Evolutionary conservation across 2,797 vertebrate genomes (phyloP).

Genomic region (Chiloscyllium punctatum): DNA sequence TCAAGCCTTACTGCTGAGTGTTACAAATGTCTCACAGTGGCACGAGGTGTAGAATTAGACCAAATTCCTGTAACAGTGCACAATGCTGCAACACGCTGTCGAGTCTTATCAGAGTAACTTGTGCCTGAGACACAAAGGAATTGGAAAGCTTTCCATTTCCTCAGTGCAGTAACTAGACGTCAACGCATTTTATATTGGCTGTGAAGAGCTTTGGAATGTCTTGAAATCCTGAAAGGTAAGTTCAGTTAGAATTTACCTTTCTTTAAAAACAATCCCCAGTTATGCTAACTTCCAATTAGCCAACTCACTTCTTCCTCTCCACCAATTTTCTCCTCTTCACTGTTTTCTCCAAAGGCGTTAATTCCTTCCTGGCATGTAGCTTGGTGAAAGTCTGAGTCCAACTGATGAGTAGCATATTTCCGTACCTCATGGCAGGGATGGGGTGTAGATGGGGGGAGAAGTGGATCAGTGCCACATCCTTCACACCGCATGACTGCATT

Average conservation of each 20-base stretch:
- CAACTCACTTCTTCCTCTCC: no score
- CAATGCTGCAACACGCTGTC: background rate
- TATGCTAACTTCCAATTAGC: background rate
- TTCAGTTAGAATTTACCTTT: background rate
- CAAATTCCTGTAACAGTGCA: background rate
- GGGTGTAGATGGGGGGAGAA: background rate
- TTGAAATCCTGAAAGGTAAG: background rate
- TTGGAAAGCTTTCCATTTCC: background rate
- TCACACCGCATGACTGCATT: no score
- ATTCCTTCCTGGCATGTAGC: background rate
- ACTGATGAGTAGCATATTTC: background rate
- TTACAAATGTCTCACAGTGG: background rate
- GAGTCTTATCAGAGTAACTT: background rate
- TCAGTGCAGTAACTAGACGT: background rate
- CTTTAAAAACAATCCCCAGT: background rate
- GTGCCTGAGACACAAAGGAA: background rate
- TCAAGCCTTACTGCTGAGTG: background rate
- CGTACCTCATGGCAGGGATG: background rate
- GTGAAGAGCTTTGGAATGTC: background rate
- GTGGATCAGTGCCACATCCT: no score
- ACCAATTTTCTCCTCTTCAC: background rate
- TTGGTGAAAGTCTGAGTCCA: background rate
- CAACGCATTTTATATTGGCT: background rate
- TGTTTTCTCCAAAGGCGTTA: background rate
- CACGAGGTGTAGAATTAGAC: background rate